Base-by-base conservation (phyloP, 1,140 invertebrate genomes). In the Brachystomella parvula region DNA sequence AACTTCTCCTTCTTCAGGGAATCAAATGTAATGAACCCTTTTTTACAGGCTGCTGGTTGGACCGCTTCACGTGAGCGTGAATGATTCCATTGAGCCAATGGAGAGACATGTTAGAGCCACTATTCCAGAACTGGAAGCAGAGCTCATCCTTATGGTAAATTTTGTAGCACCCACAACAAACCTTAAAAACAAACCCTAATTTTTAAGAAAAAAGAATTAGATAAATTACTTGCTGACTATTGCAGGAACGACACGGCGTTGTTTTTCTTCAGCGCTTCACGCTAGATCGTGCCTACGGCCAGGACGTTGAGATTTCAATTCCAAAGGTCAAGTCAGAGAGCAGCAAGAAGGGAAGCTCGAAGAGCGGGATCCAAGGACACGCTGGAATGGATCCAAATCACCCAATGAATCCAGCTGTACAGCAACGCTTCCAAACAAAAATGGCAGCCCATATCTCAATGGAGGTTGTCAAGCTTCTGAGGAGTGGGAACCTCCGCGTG, bases 391-490 rank as follows among this genome's bases (percentile, higher is more conserved):
- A 69, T 57, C 68, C 71, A 6, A 68, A 68, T 47, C 67, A 69
- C 24, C 66, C 65, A 26, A 57, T 67, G 3, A 65, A 66, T 47
- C 21, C 44, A n/a, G 19, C 3, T 6, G 66, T 64, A 9, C 56
- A 73, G 53, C 49, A 47, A n/a, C 29, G 71, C 29, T 64, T 49
- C 17, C 68, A 70, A 63, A 73, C 71, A 2, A 73, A 73, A 64
- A 73, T 73, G 71, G 71, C 71, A 15, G 71, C 71, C 9, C 71
- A 73, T 32, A 71, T 73, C 44, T 73, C 71, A 60, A 73, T 73
- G 71, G 71, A 73, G 59, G 69, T 73, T n/a, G 71, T 73, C 19
- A 73, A 73, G 61, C 63, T 73, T 19, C 63, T 73, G n/a, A 39
- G 71, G 1, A 68, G 66, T 44, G 71, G 71, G 30, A 73, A 73